Conservation (phyloP, 2,113 vertebrate species). For the Lutjanus erythropterus region DNA sequence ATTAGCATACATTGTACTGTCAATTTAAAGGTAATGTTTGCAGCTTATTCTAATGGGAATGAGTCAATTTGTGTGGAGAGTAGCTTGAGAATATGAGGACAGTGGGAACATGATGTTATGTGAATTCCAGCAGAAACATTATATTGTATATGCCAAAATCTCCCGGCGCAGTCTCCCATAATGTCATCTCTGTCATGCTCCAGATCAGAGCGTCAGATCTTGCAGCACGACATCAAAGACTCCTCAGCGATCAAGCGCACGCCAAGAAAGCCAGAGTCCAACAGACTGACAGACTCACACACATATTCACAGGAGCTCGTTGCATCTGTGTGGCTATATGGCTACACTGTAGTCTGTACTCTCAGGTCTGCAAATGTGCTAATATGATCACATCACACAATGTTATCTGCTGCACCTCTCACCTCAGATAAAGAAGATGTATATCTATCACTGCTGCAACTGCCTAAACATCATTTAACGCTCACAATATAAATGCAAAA, state of each 20-base stretch:
- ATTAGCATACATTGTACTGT: constrained; percentile 68
- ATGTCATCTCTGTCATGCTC: constrained; percentile 63
- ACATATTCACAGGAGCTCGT: constrained; percentile 38
- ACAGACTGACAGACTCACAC: constrained; percentile 38
- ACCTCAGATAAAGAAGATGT: constrained; percentile 31
- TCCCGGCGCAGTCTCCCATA: constrained; percentile 42
- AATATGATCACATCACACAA: constrained; percentile 39
- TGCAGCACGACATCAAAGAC: constrained; percentile 72
- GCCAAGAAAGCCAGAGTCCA: constrained; percentile 34
- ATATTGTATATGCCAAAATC: constrained; percentile 39
- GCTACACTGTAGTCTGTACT: constrained; percentile 15
- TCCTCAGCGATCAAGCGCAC: constrained; percentile 36
- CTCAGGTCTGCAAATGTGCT: constrained; percentile 28
- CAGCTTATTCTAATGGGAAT: constrained; percentile 64
- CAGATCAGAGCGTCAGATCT: constrained; percentile 71
- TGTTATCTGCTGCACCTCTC: constrained; percentile 17
- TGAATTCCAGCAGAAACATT: constrained; percentile 1
- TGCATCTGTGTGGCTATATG: constrained; percentile 33
- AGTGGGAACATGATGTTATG: constrained; percentile 33
- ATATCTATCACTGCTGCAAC: not conserved
- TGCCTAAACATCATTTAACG: not conserved
- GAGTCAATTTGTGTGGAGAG: constrained; percentile 55
- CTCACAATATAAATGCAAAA: not conserved
- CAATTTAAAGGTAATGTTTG: constrained; percentile 66
- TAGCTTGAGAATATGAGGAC: constrained; percentile 32